Percentiles rank a stretch among this genome's conserved stretches.
Evolutionary conservation across 2,113 vertebrate genomes (phyloP).

Genomic region (Trichechus manatus): DNA sequence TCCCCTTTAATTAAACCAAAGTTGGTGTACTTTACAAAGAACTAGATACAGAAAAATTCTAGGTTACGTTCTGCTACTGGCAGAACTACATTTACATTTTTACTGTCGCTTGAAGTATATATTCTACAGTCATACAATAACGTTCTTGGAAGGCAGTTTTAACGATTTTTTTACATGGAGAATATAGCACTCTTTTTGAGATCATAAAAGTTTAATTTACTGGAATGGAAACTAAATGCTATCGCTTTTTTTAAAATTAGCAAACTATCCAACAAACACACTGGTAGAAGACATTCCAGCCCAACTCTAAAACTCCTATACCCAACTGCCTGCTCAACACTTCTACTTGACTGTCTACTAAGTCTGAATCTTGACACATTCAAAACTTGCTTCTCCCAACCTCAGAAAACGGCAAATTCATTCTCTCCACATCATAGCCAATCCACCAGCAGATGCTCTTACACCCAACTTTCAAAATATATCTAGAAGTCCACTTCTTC

Average conservation of each 20-base stretch:
- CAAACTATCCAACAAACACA: background rate
- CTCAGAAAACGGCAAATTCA: constrained; percentile 14
- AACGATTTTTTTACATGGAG: background rate
- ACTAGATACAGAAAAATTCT: constrained; percentile 35
- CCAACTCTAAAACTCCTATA: background rate
- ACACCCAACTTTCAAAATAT: background rate
- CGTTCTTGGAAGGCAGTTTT: background rate
- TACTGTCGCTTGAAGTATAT: background rate
- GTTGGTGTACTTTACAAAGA: background rate
- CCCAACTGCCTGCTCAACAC: background rate
- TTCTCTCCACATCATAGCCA: background rate
- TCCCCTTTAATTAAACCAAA: constrained; percentile 19
- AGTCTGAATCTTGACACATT: background rate
- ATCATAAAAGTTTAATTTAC: constrained; percentile 29
- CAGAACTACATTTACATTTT: background rate
- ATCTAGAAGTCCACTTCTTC: background rate
- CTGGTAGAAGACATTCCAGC: background rate
- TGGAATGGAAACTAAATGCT: background rate
- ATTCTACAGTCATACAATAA: background rate
- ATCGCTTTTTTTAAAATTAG: background rate
- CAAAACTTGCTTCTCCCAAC: background rate
- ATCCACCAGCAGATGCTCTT: background rate
- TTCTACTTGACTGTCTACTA: background rate
- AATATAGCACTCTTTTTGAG: background rate
- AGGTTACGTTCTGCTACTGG: background rate